Evolutionary conservation across 2,888 invertebrate genomes (phyloP).

Genomic region (Acleris emargana): DNA sequence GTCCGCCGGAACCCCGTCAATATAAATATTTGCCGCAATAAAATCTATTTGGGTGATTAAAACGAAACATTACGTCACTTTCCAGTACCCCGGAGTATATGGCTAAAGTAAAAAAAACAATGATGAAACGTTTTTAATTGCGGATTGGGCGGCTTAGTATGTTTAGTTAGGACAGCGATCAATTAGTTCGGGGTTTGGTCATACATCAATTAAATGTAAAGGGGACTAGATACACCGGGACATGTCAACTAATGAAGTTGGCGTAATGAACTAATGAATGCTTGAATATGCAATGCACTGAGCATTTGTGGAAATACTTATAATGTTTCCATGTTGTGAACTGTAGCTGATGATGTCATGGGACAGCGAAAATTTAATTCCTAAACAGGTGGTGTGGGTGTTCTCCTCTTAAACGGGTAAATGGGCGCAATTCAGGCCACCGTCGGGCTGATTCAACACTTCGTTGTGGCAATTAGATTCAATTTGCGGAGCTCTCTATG

Average conservation of each 20-base stretch:
- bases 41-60: constrained; percentile 74
- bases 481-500: constrained; percentile 74
- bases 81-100: constrained; percentile 42
- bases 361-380: constrained; percentile 54
- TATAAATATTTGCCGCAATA: constrained; percentile 74
- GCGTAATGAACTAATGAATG: background rate
- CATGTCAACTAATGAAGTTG: constrained; percentile 11
- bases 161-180: constrained; percentile 48
- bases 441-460: constrained; percentile 80
- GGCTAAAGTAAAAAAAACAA: constrained; percentile 40
- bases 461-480: constrained; percentile 81
- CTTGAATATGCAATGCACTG: background rate
- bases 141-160: constrained; percentile 44
- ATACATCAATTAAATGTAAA: constrained; percentile 22
- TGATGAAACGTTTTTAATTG: constrained; percentile 46
- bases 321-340: background rate
- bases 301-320: background rate
- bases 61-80: constrained; percentile 61
- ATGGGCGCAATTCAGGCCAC: constrained; percentile 78
- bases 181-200: constrained; percentile 37
- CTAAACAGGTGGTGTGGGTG: constrained; percentile 78
- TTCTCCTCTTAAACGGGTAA: constrained; percentile 76
- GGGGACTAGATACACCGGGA: constrained; percentile 9
- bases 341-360: constrained; percentile 59
- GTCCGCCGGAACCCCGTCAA: constrained; percentile 54